Evolutionary conservation across 2,797 vertebrate species (phyloP), one percentile per base, ranked within the genome.

Genomic region (Darevskia nairensis): DNA sequence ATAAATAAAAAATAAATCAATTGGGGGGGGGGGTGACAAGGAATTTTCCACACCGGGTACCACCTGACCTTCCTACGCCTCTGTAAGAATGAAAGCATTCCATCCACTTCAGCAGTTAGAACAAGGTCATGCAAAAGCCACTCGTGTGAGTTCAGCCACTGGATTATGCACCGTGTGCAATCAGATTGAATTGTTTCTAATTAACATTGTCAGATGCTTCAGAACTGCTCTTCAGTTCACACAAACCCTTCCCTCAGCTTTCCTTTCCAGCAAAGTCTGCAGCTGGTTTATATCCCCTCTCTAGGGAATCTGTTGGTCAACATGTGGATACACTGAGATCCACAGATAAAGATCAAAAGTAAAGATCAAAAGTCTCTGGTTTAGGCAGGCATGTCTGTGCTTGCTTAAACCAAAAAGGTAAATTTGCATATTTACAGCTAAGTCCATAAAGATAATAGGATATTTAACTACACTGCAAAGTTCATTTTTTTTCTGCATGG

Each of bases 101-200:
- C 0, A 78, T 88, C 69, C 84, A 87, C 0, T 0, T 9, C 41
- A 64, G 77, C 46, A 32, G 85, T 6, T 85, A 0, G 0, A 4
- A 85, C 80, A 87, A 92, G 95, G 92, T 92, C 94, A 90, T 72
- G 80, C 1, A 1, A 84, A 90, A 92, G 93, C 89, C 77, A 76
- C 85, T 71, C 32, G 83, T 2, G 27, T 0, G 39, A 39, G 87
- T 85, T 89, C 64, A 86, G 90, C 80, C 2, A 32, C 79, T 68
- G 89, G 91, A 89, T 91, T 89, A 92, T 85, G 90, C 92, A 86
- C 92, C 89, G 94, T n/a, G 89, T 89, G 78, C 21, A 0, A 15
- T 94, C 95, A 90, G 80, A 80, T 44, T 78, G 92, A 94, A 90
- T 94, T 94, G 92, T 76, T 88, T 85, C 91, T 93, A 95, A 95